Conservation (phyloP, 2,113 vertebrate genomes). For the Neolamprologus toae region DNA sequence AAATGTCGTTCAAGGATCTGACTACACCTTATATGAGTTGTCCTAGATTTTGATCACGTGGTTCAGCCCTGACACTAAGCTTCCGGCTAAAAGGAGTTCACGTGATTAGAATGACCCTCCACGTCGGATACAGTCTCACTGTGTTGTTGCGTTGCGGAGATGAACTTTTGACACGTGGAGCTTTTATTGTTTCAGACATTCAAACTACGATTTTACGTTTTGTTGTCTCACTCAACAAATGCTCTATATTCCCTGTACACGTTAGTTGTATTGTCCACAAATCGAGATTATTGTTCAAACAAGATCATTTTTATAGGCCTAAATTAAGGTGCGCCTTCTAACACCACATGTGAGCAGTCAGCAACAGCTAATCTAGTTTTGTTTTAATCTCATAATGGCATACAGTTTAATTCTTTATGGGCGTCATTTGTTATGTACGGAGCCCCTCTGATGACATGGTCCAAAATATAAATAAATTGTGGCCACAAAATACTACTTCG, state of each 20-base stretch:
- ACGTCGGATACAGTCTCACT: background rate
- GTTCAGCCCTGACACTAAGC: background rate
- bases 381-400: background rate
- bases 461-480: background rate
- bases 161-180: background rate
- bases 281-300: background rate
- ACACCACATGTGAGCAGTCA: background rate
- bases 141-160: background rate
- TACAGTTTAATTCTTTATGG: background rate
- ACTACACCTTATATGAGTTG: background rate
- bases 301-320: background rate
- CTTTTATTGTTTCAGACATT: background rate
- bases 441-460: background rate
- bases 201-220: background rate
- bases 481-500: background rate
- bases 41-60: slow-evolving; percentile 6
- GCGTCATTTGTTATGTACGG: background rate
- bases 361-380: background rate
- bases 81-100: slow-evolving; percentile 17
- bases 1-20: rapidly evolving
- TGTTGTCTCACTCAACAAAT: background rate
- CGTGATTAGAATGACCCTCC: background rate
- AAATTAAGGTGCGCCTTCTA: background rate
- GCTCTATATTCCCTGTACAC: background rate
- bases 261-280: background rate